phyloP scores from a whole-genome alignment of 2,888 invertebrate species.

The Odontothrips loti region DNA sequence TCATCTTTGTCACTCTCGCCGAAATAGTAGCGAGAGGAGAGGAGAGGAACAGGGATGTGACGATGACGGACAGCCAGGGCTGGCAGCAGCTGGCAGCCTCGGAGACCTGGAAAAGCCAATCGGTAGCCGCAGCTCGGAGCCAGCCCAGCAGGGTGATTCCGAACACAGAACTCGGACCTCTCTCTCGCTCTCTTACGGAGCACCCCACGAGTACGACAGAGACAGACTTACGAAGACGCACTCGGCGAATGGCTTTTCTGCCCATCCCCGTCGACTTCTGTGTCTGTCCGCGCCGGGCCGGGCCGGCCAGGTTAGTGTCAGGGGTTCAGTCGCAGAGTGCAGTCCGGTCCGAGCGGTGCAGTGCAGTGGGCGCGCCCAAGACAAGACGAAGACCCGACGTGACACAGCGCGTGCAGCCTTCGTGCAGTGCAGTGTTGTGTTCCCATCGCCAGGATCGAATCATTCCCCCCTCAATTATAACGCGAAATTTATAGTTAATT shows the following conservation, averaged over 20 bases:
- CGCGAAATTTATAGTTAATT: no score
- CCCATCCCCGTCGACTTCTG: neutral
- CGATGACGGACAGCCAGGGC: neutral
- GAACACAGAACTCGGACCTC: neutral
- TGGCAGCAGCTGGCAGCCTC: neutral
- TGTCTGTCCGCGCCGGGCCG: neutral
- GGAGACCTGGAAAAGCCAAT: neutral
- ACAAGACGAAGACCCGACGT: neutral
- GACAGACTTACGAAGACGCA: neutral
- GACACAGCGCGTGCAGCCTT: neutral
- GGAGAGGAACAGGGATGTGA: neutral
- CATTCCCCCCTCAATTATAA: neutral
- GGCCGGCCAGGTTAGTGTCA: neutral
- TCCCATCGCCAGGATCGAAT: neutral
- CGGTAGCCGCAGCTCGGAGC: neutral
- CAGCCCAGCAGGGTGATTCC: no score
- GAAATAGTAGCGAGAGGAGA: no score
- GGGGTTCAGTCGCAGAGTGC: neutral
- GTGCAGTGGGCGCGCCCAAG: neutral
- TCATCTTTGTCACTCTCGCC: neutral
- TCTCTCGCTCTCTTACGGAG: no score
- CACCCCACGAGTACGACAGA: no score
- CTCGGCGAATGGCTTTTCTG: slow-evolving; percentile 12
- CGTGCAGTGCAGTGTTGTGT: neutral
- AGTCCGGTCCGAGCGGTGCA: neutral